Evolutionary conservation across 2,113 vertebrate genomes (phyloP), one percentile per base, ranked within the genome.

Genomic region (Lota lota): DNA sequence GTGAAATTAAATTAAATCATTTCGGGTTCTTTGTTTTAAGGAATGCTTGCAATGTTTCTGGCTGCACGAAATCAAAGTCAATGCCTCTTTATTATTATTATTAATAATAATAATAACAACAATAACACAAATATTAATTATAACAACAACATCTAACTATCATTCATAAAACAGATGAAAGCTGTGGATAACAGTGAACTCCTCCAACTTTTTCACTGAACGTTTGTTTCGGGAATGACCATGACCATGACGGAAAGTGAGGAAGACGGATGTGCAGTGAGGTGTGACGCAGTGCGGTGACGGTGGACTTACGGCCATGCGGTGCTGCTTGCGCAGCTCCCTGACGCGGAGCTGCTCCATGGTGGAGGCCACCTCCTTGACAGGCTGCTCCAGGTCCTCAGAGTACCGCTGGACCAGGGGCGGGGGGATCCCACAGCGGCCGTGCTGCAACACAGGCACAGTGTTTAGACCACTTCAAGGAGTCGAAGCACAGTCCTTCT

Each of bases 281-380:
- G 40, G 40, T n/a, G 53, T n/a, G 16, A n/a, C 17, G 17, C 17
- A 1, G 40, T 4, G 40, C 5, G 40, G 40, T 33, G 28, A 14
- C 2, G 12, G 51, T 4, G 71, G 69, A 84, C 95, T 96, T 88
- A 99, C 97, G 63, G 97, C 97, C 97, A 99, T 99, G 70, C 97
- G 95, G 83, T 99, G 97, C 79, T 97, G 95, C 85, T 96, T 98
- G 36, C 95, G 94, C 4, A 99, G 92, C 69, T 94, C 93, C 83
- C 92, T 97, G 76, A 99, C 95, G 22, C 97, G 88, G 71, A 98
- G 93, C 85, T 94, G 94, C 88, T 99, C 97, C 94, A 99, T 89
- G 78, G 85, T 90, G 75, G 92, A 79, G 21, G 94, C 95, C 50
- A 99, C 84, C 0, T 97, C 94, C 82, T 97, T 95, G 70, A 89